Conservation (phyloP, 2,113 vertebrate species). For the Rhinopithecus roxellana region DNA sequence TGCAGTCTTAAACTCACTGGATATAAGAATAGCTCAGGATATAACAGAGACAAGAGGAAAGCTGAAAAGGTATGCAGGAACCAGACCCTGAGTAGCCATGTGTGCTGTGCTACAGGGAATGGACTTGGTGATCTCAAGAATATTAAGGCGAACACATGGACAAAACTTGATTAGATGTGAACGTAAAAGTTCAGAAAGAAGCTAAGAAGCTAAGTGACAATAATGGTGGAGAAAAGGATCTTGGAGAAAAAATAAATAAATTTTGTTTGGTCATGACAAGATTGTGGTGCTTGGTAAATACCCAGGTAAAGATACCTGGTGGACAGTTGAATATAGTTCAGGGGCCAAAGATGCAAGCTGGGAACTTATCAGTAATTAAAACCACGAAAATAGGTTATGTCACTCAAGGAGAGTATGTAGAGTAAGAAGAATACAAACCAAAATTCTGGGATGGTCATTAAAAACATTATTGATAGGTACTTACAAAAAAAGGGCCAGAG, state of each 20-base stretch:
- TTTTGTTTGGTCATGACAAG: not conserved
- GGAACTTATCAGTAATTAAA: not conserved
- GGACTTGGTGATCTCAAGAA: not conserved
- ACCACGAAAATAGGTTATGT: not conserved
- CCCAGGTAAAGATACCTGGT: not conserved
- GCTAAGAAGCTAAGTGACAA: not conserved
- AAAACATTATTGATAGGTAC: not conserved
- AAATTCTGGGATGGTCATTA: not conserved
- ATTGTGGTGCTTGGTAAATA: not conserved
- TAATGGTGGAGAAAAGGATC: not conserved
- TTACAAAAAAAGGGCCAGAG: constrained; percentile 3
- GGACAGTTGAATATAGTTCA: not conserved
- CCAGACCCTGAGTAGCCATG: not conserved
- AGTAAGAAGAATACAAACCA: not conserved
- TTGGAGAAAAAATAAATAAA: not conserved
- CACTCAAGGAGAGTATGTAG: not conserved
- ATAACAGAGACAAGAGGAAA: not conserved
- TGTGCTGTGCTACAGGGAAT: not conserved
- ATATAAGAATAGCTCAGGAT: not conserved
- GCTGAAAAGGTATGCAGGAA: rapidly evolving
- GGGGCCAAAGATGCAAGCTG: not conserved
- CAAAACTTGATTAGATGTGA: not conserved
- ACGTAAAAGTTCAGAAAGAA: not conserved
- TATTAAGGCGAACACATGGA: not conserved
- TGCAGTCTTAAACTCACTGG: not conserved